Evolutionary conservation across 2,888 invertebrate genomes (phyloP).

Genomic region (Pachydiplax longipennis): DNA sequence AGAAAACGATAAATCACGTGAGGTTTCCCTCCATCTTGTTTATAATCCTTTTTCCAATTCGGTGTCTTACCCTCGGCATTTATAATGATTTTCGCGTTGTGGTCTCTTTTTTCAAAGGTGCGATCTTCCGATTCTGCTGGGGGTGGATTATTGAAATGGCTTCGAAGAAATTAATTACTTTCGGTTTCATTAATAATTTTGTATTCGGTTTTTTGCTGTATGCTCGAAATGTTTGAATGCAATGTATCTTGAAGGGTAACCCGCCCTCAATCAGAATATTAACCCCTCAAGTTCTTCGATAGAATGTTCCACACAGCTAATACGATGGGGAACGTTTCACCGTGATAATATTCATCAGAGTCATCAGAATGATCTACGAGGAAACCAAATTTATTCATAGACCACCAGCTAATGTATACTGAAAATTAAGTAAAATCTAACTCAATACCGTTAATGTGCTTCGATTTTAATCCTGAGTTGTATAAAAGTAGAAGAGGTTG

Average conservation of each 20-base stretch:
- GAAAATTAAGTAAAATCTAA: too few relatives aligned
- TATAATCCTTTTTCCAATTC: constrained; percentile 22
- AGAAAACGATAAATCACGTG: constrained; percentile 19
- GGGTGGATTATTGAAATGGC: background rate
- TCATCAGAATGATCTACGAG: too few relatives aligned
- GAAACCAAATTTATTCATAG: too few relatives aligned
- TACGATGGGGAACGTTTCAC: too few relatives aligned
- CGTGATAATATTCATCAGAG: too few relatives aligned
- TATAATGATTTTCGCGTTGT: background rate
- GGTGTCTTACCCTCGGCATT: background rate
- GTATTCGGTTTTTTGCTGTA: background rate
- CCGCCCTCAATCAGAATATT: background rate
- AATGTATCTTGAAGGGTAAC: background rate
- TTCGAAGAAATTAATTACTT: constrained; percentile 21
- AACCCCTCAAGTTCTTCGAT: too few relatives aligned
- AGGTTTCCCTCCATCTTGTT: background rate
- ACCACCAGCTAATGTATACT: too few relatives aligned
- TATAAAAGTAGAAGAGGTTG: too few relatives aligned
- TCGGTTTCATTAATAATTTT: constrained; percentile 12
- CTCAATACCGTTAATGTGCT: too few relatives aligned
- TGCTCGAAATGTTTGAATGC: background rate
- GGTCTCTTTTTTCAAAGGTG: background rate
- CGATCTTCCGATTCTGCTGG: background rate
- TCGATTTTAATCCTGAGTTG: too few relatives aligned
- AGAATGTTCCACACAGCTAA: too few relatives aligned